Base-by-base conservation (phyloP, 2,888 invertebrate species). In the Bellardia bayeri region DNA sequence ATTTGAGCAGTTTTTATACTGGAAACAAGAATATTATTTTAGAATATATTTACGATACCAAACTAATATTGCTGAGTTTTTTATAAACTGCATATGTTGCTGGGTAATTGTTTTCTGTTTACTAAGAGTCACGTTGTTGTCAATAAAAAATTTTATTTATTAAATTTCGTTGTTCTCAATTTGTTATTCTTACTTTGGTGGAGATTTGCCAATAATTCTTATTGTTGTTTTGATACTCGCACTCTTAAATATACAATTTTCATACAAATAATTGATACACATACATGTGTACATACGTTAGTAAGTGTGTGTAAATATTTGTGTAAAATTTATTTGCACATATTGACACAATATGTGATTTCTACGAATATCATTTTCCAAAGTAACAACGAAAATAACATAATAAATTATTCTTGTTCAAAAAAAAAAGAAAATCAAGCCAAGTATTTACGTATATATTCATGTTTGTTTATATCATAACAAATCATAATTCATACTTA, bases 281-380 rank as follows among this genome's bases (percentile, higher is more conserved):
- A 71, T 64, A 81, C 76, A 13, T 56, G 58, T n/a, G 54, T 42
- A 23, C 2, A 13, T 40, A 49, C 23, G 30, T 66, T 30, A 14
- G n/a, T 45, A 54, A 54, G 51, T 64, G 23, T 76, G n/a, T 16
- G 51, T 7, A 37, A 23, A 69, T 54, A 13, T 63, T 45, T 83
- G 42, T 68, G 7, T 56, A 72, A 23, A 58, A 49, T 58, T 42
- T 75, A 75, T 45, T 71, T 75, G n/a, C 80, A 80, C 86, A 87
- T 83, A 83, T 83, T 80, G 80, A 61, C 72, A 78, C 83, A 83
- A 87, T 81, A 87, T 87, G 86, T 80, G 76, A 83, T 76, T 81
- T 80, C n/a, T 14, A 11, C 16, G n/a, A 42, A 30, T 66, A 66
- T 56, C 66, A 37, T 16, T 54, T 80, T 30, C 63, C 30, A 54